Base-by-base conservation (phyloP, 2,888 invertebrate genomes). In the Apodemia mormo region DNA sequence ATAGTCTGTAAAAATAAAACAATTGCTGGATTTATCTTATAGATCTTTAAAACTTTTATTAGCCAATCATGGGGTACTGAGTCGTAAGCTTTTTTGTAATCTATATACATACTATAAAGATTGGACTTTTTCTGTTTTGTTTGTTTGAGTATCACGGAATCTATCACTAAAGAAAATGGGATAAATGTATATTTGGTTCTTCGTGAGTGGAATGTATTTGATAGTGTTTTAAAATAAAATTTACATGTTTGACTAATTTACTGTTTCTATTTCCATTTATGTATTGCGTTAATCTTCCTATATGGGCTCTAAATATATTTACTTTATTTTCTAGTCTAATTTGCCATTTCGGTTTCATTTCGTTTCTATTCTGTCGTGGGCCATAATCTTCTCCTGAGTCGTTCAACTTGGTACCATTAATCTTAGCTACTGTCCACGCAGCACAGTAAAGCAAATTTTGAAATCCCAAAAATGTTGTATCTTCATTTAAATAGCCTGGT, bases 1-100 rank as follows among this genome's bases (percentile, higher is more conserved):
- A 6, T 40, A 1, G 8, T 14, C 2, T 65, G 37, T 65, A 14
- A 22, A 65, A 22, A 22, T 37, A 40, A 14, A 22, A 22, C 9
- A 43, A 40, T 14, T 40, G 6, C 8, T 43, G 65, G 37, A 22
- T 65, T 3, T n/a, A 65, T 65, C 22, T 65, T 65, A 43, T 65
- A 43, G 5, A 43, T 7, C 45, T 65, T n/a, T 37, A 65, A 43
- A 43, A 65, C 12, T 52, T 52, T 52, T 14, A 52, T n/a, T 52
- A 52, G n/a, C 52, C 52, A 52, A 6, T 52, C 52, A 8, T 37
- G 40, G 2, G 65, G 40, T 7, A 65, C 43, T 9, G 43, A 65
- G 22, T 65, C 65, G 45, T 40, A 65, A 37, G 65, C 43, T 43
- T 43, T 65, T 43, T 65, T 40, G 5, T 65, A 65, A 65, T 65